Evolutionary conservation across 2,888 invertebrate genomes (phyloP), one percentile per base, ranked within the genome.

Genomic region (Crossocerus cetratus): DNA sequence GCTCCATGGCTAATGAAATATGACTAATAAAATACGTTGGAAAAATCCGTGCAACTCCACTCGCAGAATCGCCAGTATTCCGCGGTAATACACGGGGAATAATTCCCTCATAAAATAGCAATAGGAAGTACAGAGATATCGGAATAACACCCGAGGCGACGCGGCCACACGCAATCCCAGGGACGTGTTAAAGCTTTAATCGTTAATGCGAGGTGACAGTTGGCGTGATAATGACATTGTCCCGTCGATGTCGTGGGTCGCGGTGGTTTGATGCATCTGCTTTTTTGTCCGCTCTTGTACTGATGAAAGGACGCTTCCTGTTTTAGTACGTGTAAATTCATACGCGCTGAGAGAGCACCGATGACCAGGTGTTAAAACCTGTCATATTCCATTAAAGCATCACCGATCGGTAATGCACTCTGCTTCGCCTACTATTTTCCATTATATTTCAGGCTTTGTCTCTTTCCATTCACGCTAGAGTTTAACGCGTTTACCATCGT

Each of bases 401-500:
- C 77, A 65, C 72, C 67, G 81, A 82, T 82, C 69, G 79, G 77
- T 80, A 80, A 83, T 82, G 77, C 77, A 76, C 69, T 77, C 65
- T 71, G 70, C 68, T 61, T 56, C 62, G 65, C 65, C 62, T 55
- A 60, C 68, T 75, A 65, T 78, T 59, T 69, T 66, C 77, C 65
- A 83, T 80, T 81, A 80, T 81, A 81, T 77, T 78, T 82, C 71
- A 74, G 76, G 72, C 73, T 69, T 76, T 70, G 68, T 74, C 77
- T 72, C 72, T 80, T 76, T 74, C 72, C 73, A 76, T 70, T 72
- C 76, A 76, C 80, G 76, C 75, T 71, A 83, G 78, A 81, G 80
- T 84, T 83, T 81, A 83, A 82, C 77, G 66, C 78, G 74, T 81
- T 82, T 82, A 83, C 74, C 72, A 78, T 70, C 68, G 49, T 32